A percentile compares a stretch with the other conserved stretches of the same genome.
Evolutionary conservation across 92 coral and sea anemone species (phyloP).

Genomic region (Diadumene lineata): DNA sequence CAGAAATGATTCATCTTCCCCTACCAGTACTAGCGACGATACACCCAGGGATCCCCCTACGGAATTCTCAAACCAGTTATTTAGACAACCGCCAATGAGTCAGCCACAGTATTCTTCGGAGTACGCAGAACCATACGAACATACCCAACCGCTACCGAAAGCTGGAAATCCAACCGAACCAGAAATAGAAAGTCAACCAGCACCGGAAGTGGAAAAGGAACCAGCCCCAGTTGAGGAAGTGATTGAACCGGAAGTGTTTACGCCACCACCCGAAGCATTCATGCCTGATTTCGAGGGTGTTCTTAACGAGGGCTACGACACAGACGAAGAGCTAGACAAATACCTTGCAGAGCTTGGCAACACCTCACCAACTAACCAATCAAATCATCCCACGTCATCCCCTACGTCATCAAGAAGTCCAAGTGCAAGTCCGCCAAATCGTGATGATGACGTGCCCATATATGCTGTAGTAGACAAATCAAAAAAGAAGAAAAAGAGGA

Average conservation of each 20-base stretch:
- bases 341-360: slow-evolving; percentile 8
- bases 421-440: slow-evolving; percentile 22
- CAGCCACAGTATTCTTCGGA: slow-evolving; percentile 7
- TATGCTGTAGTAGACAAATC: slow-evolving; percentile 67
- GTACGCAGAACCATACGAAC: slow-evolving; percentile 15
- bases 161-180: not conserved
- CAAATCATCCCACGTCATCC: slow-evolving; percentile 6
- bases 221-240: not conserved
- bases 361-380: not conserved
- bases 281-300: slow-evolving; percentile 41
- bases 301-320: slow-evolving; percentile 51
- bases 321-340: slow-evolving; percentile 55
- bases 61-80: slow-evolving; percentile 59
- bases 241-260: slow-evolving; percentile 7
- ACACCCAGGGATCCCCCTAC: slow-evolving; percentile 33
- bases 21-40: slow-evolving; percentile 16
- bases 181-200: not conserved
- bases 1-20: slow-evolving; percentile 28
- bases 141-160: not conserved
- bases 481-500: slow-evolving; percentile 50
- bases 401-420: slow-evolving; percentile 24
- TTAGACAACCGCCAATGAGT: slow-evolving; percentile 6
- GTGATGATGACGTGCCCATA: slow-evolving; percentile 8
- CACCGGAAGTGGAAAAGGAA: not conserved
- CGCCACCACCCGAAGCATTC: slow-evolving; percentile 24